phyloP scores from a whole-genome alignment of 2,113 vertebrate genomes.

The Heptranchias perlo region DNA sequence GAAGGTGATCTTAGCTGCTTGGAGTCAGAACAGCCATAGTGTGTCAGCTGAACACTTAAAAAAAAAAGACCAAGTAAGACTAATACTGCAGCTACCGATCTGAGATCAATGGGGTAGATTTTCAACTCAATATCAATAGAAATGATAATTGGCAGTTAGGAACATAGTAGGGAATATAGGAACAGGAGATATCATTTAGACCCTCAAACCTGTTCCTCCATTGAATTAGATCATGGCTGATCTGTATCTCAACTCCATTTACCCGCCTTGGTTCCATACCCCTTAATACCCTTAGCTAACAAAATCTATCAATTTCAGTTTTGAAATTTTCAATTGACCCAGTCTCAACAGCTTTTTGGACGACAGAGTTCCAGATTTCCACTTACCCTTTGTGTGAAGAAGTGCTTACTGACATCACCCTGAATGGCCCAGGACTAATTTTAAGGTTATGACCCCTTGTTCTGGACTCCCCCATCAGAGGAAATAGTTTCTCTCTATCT shows the following conservation, averaged over 20 bases:
- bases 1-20: background rate
- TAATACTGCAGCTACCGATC: background rate
- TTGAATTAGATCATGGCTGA: background rate
- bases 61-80: background rate
- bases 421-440: too few relatives aligned
- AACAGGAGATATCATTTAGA: background rate
- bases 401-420: too few relatives aligned
- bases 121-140: background rate
- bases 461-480: too few relatives aligned
- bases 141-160: background rate
- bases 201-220: background rate
- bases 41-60: background rate
- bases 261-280: background rate
- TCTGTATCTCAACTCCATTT: background rate
- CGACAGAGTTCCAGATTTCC: too few relatives aligned
- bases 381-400: too few relatives aligned
- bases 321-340: too few relatives aligned
- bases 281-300: background rate
- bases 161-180: background rate
- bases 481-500: too few relatives aligned
- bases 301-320: background rate
- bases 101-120: background rate
- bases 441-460: too few relatives aligned
- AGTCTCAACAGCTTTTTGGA: too few relatives aligned
- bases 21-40: background rate